Percentiles rank a stretch among this genome's conserved stretches.
Conservation (phyloP, 2,797 vertebrate species). For the Remorina albescens region DNA sequence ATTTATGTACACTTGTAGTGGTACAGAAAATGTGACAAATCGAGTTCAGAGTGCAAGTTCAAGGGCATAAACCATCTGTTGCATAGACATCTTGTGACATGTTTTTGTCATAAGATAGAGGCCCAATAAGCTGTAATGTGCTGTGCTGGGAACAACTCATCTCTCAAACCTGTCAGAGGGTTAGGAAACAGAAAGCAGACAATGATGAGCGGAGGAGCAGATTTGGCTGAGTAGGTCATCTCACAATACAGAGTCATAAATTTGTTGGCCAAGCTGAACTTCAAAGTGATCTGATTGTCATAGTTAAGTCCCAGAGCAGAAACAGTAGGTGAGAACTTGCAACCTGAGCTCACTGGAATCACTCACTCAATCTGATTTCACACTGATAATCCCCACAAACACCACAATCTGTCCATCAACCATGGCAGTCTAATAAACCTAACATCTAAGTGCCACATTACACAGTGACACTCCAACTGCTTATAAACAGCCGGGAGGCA, state of each 20-base stretch:
- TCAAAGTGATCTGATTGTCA: constrained; percentile 3
- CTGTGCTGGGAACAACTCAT: constrained; percentile 38
- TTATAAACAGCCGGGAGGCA: constrained; percentile 74
- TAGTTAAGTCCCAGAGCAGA: neutral
- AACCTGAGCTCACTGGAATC: neutral
- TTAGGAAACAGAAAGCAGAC: neutral
- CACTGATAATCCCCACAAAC: neutral
- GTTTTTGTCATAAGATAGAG: constrained; percentile 2
- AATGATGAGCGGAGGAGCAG: neutral
- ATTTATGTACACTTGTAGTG: no score
- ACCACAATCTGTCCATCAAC: constrained; percentile 62
- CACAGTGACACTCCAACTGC: constrained; percentile 72
- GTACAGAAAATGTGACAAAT: no score
- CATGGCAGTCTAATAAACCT: constrained; percentile 82
- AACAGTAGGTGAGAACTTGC: neutral
- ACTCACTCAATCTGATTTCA: neutral
- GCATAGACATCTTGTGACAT: neutral
- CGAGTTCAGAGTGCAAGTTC: constrained; percentile 31
- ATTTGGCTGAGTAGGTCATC: constrained; percentile 19
- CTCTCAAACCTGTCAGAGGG: constrained; percentile 53
- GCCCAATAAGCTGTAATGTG: constrained; percentile 37
- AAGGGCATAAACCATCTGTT: constrained; percentile 3
- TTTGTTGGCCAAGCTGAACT: constrained; percentile 14
- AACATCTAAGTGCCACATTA: constrained; percentile 79
- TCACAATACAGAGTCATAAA: constrained; percentile 49